Evolutionary conservation across 1,140 invertebrate genomes (phyloP), one percentile per base, ranked within the genome.

Genomic region (Centruroides sculpturatus): DNA sequence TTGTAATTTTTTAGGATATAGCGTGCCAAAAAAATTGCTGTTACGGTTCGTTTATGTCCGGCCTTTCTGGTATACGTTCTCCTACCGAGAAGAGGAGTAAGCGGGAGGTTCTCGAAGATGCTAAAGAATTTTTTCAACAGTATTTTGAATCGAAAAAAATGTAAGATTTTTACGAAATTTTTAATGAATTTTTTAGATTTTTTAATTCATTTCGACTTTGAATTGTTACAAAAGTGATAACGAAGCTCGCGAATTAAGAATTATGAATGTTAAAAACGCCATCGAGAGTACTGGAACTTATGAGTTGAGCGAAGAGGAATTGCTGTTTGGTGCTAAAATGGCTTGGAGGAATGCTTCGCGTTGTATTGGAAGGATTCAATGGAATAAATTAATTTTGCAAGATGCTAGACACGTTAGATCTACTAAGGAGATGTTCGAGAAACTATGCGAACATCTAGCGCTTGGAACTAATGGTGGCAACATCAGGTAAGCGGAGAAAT

Each of bases 201-300:
- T 41, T 41, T 41, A 6, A 6, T 41, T 41, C 8, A 41, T 41
- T 41, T 23, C 23, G 2, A 23, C 23, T 23, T 23, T 0, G 23
- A 23, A 41, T 41, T 41, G 5, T 41, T 41, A 41, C 5, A 41
- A 41, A 41, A 41, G 41, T 6, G 8, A 41, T 41, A 41, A 41
- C 41, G 61, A 62, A 5, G 62, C 59, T 8, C 48, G 55, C 35
- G 13, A 35, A 36, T 70, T 69, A 49, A 61, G 91, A 61, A 87
- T 86, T 83, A 81, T 85, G 60, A 82, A 85, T 67, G 86, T 94
- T 1, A 80, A 86, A 57, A 82, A 82, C 3, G 69, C 73, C 51
- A 69, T 79, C 6, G 64, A 72, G n/a, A 67, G 67, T 12, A 71
- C 66, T 0, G 76, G 75, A 2, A 75, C 70, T 3, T 79, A 79